Conservation (phyloP, 2,113 vertebrate species). For the Nothobranchius kuhntae region DNA sequence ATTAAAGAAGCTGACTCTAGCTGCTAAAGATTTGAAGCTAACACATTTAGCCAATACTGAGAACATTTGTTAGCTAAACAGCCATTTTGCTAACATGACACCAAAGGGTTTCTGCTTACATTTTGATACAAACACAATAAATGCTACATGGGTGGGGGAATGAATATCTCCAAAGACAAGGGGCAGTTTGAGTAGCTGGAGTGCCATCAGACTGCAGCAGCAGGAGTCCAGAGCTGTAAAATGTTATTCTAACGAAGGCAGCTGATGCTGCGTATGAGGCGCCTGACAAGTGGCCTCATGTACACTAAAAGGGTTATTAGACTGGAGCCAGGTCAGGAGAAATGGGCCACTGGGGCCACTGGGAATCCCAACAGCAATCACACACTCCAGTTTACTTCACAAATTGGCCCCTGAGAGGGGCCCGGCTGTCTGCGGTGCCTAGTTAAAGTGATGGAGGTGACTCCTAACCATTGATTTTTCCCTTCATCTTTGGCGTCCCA, state of each 20-base stretch:
- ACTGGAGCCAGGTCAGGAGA: conserved; percentile 63
- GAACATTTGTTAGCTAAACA: too few species aligned
- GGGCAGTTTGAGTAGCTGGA: too few species aligned
- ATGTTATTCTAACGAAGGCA: conserved; percentile 27
- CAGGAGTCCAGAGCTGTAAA: too few species aligned
- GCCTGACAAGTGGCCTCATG: conserved; percentile 33
- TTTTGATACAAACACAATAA: too few species aligned
- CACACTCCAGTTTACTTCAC: conserved; percentile 73
- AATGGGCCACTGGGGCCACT: conserved; percentile 48
- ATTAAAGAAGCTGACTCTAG: too few species aligned
- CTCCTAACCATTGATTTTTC: conserved; percentile 76
- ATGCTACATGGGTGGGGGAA: too few species aligned
- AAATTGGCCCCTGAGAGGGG: conserved; percentile 82
- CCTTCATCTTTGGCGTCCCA: conserved; percentile 58
- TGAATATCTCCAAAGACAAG: too few species aligned
- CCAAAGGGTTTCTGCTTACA: too few species aligned
- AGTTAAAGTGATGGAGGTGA: conserved; percentile 83
- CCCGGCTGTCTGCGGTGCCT: conserved; percentile 55
- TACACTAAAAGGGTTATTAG: conserved; percentile 69
- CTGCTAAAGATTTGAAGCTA: too few species aligned
- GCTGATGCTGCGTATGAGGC: conserved; percentile 18
- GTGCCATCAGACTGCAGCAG: too few species aligned
- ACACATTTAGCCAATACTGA: too few species aligned
- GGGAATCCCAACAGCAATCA: conserved; percentile 56
- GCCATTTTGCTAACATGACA: too few species aligned